Percentiles rank a stretch among this genome's conserved stretches.
phyloP scores from a whole-genome alignment of 92 coral and sea anemone genomes.

The Epizoanthus stellaris region DNA sequence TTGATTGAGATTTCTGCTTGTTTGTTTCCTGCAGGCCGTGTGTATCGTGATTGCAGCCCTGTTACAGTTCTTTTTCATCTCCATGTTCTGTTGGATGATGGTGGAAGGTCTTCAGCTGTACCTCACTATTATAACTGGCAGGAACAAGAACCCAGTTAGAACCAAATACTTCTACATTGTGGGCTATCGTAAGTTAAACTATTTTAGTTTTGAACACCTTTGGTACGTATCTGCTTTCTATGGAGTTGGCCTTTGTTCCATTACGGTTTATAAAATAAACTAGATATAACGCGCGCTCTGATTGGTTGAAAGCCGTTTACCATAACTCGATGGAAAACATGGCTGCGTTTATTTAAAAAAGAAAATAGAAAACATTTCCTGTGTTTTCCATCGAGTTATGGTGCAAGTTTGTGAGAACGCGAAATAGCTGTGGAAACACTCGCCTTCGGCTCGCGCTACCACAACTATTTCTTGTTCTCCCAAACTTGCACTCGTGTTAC shows the following conservation, averaged over 20 bases:
- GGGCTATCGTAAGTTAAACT: slow-evolving; percentile 84
- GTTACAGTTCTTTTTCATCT: slow-evolving; percentile 87
- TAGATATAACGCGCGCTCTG: too few species aligned
- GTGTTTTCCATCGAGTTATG: too few species aligned
- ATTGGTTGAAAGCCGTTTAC: too few species aligned
- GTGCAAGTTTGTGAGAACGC: too few species aligned
- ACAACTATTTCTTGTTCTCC: too few species aligned
- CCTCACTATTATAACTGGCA: slow-evolving; percentile 78
- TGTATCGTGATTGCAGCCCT: slow-evolving; percentile 80
- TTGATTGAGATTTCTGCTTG: neutral
- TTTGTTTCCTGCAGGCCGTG: slow-evolving; percentile 58
- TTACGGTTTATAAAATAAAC: neutral
- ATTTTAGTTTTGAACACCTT: neutral
- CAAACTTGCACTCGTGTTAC: too few species aligned
- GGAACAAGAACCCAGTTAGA: slow-evolving; percentile 74
- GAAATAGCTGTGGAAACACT: too few species aligned
- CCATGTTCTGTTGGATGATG: slow-evolving; percentile 89
- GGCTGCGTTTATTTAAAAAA: too few species aligned
- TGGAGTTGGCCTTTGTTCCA: neutral
- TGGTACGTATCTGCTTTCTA: neutral
- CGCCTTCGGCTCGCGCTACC: too few species aligned
- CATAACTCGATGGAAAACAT: too few species aligned
- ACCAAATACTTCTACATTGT: slow-evolving; percentile 79
- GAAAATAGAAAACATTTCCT: too few species aligned
- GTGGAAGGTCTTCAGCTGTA: slow-evolving; percentile 87